These are phyloP conservation scores for Sebastes trivittatus DNA, from an alignment of 2,797 vertebrate species.

Conservation along the genomic window DNA sequence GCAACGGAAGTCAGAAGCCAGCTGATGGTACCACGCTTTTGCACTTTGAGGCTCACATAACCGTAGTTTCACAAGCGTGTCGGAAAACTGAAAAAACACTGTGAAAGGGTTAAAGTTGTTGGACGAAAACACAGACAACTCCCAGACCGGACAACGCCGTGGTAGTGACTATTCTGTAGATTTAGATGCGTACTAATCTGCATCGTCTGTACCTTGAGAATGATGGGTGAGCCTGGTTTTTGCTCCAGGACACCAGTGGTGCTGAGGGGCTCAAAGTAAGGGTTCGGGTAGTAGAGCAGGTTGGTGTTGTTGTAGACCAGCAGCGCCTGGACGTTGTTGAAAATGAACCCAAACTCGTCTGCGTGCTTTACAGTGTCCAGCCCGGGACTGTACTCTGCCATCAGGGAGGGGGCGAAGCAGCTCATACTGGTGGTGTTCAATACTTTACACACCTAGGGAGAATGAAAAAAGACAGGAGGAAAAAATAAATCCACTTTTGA, in stretches of 20 bases:
- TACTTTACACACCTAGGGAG: constrained; percentile 89
- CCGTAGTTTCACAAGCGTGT: too few species aligned
- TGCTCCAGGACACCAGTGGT: constrained; percentile 91
- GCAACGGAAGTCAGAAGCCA: too few species aligned
- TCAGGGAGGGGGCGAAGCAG: constrained; percentile 91
- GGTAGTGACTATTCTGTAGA: background rate
- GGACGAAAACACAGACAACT: too few species aligned
- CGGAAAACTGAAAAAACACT: too few species aligned
- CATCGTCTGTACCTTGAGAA: constrained; percentile 89
- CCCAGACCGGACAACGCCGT: too few species aligned
- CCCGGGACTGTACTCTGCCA: constrained; percentile 86
- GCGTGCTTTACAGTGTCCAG: constrained; percentile 91
- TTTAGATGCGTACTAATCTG: background rate
- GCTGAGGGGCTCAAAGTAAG: constrained; percentile 94
- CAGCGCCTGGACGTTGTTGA: constrained; percentile 96
- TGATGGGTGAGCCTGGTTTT: constrained; percentile 97
- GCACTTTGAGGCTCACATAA: too few species aligned
- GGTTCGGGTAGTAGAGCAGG: constrained; percentile 97
- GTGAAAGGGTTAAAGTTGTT: too few species aligned
- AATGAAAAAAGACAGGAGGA: background rate
- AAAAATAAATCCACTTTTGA: background rate
- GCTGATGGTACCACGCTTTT: too few species aligned
- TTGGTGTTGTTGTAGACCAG: constrained; percentile 97
- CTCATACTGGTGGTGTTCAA: constrained; percentile 91
- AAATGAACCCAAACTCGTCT: constrained; percentile 97